Evolutionary conservation across 2,113 vertebrate genomes (phyloP).

Genomic region (Eubucco bourcierii): DNA sequence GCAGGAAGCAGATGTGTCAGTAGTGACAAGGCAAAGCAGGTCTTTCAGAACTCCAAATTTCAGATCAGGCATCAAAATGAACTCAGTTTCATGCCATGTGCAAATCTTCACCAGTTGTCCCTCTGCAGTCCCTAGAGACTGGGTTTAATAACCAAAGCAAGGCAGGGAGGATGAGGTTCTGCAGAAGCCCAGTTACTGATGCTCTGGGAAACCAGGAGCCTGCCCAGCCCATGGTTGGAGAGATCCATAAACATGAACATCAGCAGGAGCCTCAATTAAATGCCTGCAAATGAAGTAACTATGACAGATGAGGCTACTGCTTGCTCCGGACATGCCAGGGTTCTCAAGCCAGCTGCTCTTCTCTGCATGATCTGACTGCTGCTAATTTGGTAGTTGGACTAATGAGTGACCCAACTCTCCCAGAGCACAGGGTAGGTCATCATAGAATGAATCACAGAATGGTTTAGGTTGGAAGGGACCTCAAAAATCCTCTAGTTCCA

Average conservation of each 20-base stretch:
- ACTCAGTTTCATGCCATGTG: conserved; percentile 57
- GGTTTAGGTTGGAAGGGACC: too few relatives aligned
- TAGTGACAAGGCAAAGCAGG: neutral
- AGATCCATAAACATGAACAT: neutral
- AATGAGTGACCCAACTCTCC: neutral
- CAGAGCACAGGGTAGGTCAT: neutral
- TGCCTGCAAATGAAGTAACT: neutral
- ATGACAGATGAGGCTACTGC: neutral
- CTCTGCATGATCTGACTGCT: neutral
- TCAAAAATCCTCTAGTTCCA: too few relatives aligned
- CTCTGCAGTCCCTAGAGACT: conserved; percentile 59
- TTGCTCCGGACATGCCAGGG: neutral
- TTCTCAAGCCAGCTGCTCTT: neutral
- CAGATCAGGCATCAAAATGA: conserved; percentile 56
- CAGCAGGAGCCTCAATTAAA: neutral
- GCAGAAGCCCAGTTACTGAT: neutral
- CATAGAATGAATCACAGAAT: too few relatives aligned
- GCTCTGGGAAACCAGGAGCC: neutral
- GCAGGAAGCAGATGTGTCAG: conserved; percentile 26
- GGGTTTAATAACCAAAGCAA: conserved; percentile 5
- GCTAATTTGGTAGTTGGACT: neutral
- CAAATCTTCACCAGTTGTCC: conserved; percentile 64
- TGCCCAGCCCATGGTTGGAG: neutral
- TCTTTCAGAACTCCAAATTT: neutral
- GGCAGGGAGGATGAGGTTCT: neutral